phyloP scores from a whole-genome alignment of 1,140 invertebrate species.

The Helicoverpa armigera region DNA sequence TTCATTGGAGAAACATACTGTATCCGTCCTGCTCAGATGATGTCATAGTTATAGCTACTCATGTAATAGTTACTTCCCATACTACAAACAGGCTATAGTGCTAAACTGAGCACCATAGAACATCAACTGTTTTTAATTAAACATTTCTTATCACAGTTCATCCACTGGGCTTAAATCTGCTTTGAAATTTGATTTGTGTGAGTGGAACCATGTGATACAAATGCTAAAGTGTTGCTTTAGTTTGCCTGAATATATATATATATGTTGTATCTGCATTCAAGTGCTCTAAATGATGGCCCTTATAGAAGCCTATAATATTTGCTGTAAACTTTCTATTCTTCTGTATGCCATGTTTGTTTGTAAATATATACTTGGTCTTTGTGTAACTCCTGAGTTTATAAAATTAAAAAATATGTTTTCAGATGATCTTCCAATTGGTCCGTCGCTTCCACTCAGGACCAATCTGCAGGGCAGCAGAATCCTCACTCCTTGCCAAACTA shows the following conservation, averaged over 20 bases:
- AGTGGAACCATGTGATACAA: conserved; percentile 11
- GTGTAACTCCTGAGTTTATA: neutral
- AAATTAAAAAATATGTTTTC: conserved; percentile 52
- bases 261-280: neutral
- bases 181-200: conserved; percentile 30
- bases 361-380: neutral
- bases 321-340: neutral
- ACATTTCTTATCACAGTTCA: conserved; percentile 26
- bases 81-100: neutral
- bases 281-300: neutral
- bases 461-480: conserved; percentile 85
- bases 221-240: neutral
- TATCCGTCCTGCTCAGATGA: conserved; percentile 64
- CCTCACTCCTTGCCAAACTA: conserved; percentile 92
- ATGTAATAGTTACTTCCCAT: conserved; percentile 15
- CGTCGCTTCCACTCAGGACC: conserved; percentile 81
- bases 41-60: conserved; percentile 63
- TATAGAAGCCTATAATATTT: neutral
- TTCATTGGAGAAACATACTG: conserved; percentile 44
- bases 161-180: conserved; percentile 32
- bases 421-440: conserved; percentile 86
- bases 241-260: conserved; percentile 12
- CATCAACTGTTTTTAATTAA: neutral
- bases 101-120: neutral
- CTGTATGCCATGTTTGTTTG: neutral